These are phyloP conservation scores for Amphimedon queenslandica DNA, from an alignment of 37 sponge, comb jelly and placozoan species.

Conservation along the genomic window DNA sequence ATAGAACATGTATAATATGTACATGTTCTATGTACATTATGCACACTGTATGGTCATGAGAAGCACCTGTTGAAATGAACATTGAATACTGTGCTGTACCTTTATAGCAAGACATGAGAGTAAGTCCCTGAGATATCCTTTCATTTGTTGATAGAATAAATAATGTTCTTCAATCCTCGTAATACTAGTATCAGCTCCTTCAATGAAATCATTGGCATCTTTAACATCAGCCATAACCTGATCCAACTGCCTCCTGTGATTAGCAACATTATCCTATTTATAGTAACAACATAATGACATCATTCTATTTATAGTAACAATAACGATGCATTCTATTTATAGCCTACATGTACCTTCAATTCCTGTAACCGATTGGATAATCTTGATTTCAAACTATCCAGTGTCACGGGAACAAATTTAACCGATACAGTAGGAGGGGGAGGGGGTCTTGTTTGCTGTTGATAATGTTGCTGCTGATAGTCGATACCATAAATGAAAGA, in stretches of 20 bases:
- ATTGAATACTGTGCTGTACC: slow-evolving; percentile 22
- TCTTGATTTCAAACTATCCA: slow-evolving; percentile 45
- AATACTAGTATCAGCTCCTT: slow-evolving; percentile 11
- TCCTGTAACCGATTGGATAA: slow-evolving; percentile 33
- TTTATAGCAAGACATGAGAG: slow-evolving; percentile 65
- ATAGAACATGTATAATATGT: no score
- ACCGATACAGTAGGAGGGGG: slow-evolving; percentile 1
- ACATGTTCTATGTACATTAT: no score
- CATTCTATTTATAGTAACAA: no score
- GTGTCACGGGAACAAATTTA: slow-evolving; percentile 50
- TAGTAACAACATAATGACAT: no score
- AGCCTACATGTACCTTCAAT: slow-evolving; percentile 21
- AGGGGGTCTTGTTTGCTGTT: not conserved
- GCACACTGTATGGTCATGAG: no score
- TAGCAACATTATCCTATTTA: not conserved
- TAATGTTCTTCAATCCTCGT: slow-evolving; percentile 17
- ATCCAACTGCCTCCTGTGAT: slow-evolving; percentile 21
- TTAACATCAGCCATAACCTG: slow-evolving; percentile 27
- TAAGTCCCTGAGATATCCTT: slow-evolving; percentile 67
- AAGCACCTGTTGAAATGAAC: no score
- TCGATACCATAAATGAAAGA: not conserved
- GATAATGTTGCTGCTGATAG: not conserved
- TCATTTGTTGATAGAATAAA: slow-evolving; percentile 75
- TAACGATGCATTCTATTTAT: no score
- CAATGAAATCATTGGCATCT: slow-evolving; percentile 35